Evolutionary conservation across 2,797 vertebrate species (phyloP).

Genomic region (Acrossocheilus wenchowensis): DNA sequence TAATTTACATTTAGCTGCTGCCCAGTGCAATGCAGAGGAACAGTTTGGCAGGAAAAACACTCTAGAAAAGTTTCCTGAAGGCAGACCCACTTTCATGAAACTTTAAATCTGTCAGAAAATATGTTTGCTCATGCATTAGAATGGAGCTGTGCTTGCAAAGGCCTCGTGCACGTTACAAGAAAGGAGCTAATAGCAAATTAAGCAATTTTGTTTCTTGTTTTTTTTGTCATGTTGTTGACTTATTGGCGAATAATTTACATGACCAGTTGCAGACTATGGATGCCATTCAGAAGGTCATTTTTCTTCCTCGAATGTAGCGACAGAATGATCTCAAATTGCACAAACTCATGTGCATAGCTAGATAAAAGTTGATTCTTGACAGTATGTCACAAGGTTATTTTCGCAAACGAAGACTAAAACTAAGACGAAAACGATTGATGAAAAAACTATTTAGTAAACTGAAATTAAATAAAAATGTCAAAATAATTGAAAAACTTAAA

Average conservation of each 20-base stretch:
- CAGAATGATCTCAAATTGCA: background rate
- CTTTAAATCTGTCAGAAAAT: conserved; percentile 27
- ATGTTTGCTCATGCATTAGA: background rate
- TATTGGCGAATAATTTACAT: background rate
- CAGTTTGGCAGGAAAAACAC: conserved; percentile 24
- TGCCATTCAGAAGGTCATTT: background rate
- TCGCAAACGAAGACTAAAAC: too few relatives aligned
- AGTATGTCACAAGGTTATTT: background rate
- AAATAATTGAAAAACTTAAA: too few relatives aligned
- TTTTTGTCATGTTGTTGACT: background rate
- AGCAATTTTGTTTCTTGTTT: background rate
- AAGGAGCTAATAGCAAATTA: too few relatives aligned
- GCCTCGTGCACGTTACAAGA: background rate
- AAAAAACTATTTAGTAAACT: too few relatives aligned
- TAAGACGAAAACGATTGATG: too few relatives aligned
- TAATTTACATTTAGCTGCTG: conserved; percentile 18
- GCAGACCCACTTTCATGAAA: conserved; percentile 10
- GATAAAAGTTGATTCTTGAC: background rate
- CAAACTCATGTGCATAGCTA: background rate
- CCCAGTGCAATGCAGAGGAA: background rate
- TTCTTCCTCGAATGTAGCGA: background rate
- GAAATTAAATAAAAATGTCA: too few relatives aligned
- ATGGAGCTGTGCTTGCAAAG: background rate
- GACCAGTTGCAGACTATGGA: background rate
- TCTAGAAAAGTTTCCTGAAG: conserved; percentile 1